Conservation (phyloP, 2,113 vertebrate species). For the Tragelaphus buxtoni region DNA sequence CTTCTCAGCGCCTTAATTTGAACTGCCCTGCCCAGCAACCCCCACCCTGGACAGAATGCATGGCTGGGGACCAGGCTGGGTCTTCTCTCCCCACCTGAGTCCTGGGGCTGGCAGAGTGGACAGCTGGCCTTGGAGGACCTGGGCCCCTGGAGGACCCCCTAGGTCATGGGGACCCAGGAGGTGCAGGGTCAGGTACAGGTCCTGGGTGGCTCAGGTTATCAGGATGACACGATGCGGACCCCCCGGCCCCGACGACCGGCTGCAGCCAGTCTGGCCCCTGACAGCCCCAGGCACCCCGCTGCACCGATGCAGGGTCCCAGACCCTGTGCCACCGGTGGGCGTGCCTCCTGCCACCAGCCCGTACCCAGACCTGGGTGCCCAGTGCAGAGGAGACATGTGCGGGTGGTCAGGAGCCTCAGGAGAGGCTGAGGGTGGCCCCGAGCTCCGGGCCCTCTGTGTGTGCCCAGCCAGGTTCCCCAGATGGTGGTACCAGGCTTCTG, state of each 20-base stretch:
- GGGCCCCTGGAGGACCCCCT: background rate
- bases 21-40: background rate
- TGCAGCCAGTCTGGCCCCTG: background rate
- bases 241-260: fast-evolving
- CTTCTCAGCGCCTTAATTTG: background rate
- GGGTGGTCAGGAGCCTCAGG: background rate
- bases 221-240: fast-evolving
- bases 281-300: fast-evolving
- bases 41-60: background rate
- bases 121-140: background rate
- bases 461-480: background rate
- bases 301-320: no score
- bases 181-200: fast-evolving
- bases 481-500: fast-evolving
- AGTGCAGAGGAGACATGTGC: no score
- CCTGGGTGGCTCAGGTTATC: background rate
- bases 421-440: fast-evolving
- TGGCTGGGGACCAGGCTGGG: background rate
- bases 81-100: background rate
- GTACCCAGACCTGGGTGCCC: background rate
- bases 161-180: background rate
- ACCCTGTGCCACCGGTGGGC: fast-evolving
- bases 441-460: background rate
- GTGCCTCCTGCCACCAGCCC: background rate
- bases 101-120: background rate